phyloP scores from a whole-genome alignment of 2,113 vertebrate genomes.

The Brachypodius melanocephalos region DNA sequence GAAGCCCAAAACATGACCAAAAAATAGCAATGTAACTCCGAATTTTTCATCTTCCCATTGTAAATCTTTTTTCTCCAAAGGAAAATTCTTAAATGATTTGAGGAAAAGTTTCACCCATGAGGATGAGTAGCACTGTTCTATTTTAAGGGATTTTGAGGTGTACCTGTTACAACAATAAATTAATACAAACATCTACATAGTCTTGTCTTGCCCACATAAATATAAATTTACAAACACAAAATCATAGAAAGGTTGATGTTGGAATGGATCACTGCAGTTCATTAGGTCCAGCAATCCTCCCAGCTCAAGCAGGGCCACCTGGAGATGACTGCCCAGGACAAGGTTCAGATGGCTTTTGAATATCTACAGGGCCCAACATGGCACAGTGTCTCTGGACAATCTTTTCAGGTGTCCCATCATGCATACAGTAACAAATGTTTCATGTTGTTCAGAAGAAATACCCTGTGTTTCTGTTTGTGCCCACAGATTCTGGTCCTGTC shows the following conservation, averaged over 20 bases:
- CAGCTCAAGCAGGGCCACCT: not conserved
- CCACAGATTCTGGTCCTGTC: not conserved
- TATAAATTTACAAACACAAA: not conserved
- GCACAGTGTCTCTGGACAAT: not conserved
- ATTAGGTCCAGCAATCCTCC: not conserved
- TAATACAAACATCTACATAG: not conserved
- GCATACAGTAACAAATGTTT: not conserved
- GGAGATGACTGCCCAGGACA: not conserved
- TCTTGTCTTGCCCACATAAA: not conserved
- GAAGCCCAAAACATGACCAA: not conserved
- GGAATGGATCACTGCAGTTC: not conserved
- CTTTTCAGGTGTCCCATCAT: not conserved
- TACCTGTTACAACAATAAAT: not conserved
- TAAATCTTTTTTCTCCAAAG: not conserved
- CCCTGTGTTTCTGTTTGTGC: not conserved
- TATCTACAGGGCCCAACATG: not conserved
- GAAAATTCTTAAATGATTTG: not conserved
- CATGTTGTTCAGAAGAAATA: not conserved
- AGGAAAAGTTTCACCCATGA: not conserved
- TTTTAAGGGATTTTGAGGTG: not conserved
- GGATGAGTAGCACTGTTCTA: rapidly evolving
- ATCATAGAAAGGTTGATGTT: not conserved
- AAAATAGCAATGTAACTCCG: not conserved
- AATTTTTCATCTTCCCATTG: not conserved
- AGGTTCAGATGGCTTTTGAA: not conserved